Evolutionary conservation across 2,797 vertebrate genomes (phyloP), one percentile per base, ranked within the genome.

Genomic region (Danio tinwini): DNA sequence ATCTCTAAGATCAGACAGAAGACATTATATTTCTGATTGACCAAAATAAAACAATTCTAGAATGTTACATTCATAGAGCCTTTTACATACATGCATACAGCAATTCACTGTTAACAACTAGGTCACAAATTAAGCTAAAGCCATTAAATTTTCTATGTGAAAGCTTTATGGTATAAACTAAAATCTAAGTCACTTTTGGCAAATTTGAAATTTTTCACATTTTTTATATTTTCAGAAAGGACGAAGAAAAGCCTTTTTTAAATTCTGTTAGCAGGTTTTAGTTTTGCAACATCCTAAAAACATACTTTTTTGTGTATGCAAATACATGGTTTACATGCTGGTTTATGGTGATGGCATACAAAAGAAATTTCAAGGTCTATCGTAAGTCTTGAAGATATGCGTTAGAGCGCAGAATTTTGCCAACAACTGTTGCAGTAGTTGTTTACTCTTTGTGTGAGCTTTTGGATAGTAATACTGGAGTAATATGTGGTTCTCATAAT

Each of bases 401-500:
- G 73, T 58, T 45, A 68, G 42, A 19, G 12, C 9, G 5, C 62
- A 55, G 14, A 45, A 14, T 42, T 50, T 59, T n/a, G 2, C 21
- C 59, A 53, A 19, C 42, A 59, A 49, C 53, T 53, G 59, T 67
- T 74, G 16, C 45, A 21, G 16, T 56, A 62, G 62, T 68, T 74
- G 58, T 74, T 76, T 58, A 58, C 63, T 16, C 42, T 14, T n/a
- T 55, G 45, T 65, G 62, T 39, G 21, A 45, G 49, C 44, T 7
- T 55, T 55, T 40, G 59, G 59, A 45, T 50, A 19, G 42, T 52
- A 47, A 61, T 62, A 62, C 29, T 62, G 62, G 12, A 52, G 55
- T 62, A 69, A 69, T 78, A 74, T 40, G 76, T 72, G 4, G 21
- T 68, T 83, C 65, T 62, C 1, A 7, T 39, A 77, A 77, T 62